Base-by-base conservation (phyloP, 1,140 invertebrate species). In the Heliconius congener region DNA sequence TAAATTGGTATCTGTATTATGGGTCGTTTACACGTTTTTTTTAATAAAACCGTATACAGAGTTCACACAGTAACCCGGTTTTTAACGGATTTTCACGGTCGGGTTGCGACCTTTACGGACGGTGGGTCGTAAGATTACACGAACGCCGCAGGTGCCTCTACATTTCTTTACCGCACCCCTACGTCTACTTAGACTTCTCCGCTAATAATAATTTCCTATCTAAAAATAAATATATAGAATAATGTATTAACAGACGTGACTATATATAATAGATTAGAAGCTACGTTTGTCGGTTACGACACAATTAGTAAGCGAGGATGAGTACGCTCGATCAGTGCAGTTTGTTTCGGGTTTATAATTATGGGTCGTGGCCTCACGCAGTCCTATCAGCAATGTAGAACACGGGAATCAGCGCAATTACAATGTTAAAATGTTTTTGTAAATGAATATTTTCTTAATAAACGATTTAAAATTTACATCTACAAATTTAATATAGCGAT, bases 321-420 rank as follows among this genome's bases (percentile, higher is more conserved):
- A 80, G 55, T 80, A 82, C 71, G 80, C 82, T 78, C 74, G 86
- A 90, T 90, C 86, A 81, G 86, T 88, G 87, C 86, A 79, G 84
- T 87, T 90, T 88, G 91, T 91, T 91, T 93, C 84, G 90, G 88
- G 73, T 85, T 66, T 84, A 78, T 89, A 93, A 93, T 91, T 92
- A 83, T 84, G 79, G 88, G 88, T 90, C 89, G 85, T 74, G 87
- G 78, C 86, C 88, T 82, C 78, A 81, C 86, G 87, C 90, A 83
- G 82, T 82, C 76, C 83, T 81, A 89, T 91, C 81, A 79, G 71
- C 52, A 50, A 90, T 87, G 81, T 90, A 83, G 87, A 86, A 73
- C 89, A 84, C 81, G 74, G 77, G 78, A 87, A 80, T 85, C 79
- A 82, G 60, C 74, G 82, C 23, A 52, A 66, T 66, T 66, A 66